Evolutionary conservation across 2,888 invertebrate species (phyloP).

Genomic region (Hecatera dysodea): DNA sequence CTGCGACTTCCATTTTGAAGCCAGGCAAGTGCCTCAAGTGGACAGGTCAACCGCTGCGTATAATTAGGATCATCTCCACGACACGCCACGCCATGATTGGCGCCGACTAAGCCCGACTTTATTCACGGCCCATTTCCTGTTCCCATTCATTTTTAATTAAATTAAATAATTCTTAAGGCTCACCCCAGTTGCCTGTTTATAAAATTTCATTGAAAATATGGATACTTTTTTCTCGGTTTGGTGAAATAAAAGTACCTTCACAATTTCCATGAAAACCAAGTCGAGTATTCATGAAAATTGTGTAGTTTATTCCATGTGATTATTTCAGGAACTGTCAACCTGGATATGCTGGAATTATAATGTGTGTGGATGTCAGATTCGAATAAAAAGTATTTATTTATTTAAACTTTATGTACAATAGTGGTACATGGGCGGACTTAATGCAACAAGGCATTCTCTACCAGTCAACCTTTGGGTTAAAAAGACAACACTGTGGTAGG

Average conservation of each 20-base stretch:
- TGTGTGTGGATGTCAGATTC: too few species aligned
- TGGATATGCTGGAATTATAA: neutral
- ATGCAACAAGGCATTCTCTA: too few species aligned
- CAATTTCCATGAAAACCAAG: too few species aligned
- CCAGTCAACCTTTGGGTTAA: too few species aligned
- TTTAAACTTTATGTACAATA: too few species aligned
- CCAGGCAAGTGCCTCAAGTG: constrained; percentile 66
- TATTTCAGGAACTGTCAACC: too few species aligned
- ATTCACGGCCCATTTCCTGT: constrained; percentile 48
- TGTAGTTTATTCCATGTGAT: neutral
- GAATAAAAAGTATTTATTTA: too few species aligned
- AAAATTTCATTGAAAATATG: neutral
- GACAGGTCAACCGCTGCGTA: constrained; percentile 64
- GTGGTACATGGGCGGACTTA: too few species aligned
- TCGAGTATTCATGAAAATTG: too few species aligned
- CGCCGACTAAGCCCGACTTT: constrained; percentile 37
- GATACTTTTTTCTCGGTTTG: neutral
- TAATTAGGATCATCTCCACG: constrained; percentile 65
- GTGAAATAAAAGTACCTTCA: too few species aligned
- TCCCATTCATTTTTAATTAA: constrained; percentile 24
- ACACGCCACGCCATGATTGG: constrained; percentile 56
- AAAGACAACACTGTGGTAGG: too few species aligned
- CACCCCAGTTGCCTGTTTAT: neutral
- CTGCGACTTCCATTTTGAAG: constrained; percentile 42
- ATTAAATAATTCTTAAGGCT: constrained; percentile 11